A percentile compares a stretch with the other conserved stretches of the same genome.
These are phyloP conservation scores for Craseonycteris thonglongyai DNA, from an alignment of 2,113 vertebrate species.

Conservation along the genomic window DNA sequence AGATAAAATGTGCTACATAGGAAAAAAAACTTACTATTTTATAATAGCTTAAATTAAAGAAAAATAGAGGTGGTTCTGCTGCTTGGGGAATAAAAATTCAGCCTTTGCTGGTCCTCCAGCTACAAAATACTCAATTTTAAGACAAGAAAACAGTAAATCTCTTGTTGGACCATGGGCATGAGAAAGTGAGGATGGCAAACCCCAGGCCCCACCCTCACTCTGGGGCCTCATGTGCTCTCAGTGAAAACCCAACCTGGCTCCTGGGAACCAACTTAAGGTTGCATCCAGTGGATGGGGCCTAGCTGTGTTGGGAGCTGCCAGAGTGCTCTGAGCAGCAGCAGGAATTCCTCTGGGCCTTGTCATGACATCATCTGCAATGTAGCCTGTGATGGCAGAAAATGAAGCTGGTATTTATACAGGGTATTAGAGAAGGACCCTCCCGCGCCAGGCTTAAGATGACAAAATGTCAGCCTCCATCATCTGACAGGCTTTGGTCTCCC, in stretches of 20 bases:
- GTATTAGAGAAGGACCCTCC: constrained; percentile 58
- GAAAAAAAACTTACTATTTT: neutral
- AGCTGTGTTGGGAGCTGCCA: neutral
- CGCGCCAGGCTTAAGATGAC: constrained; percentile 62
- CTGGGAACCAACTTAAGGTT: constrained; percentile 50
- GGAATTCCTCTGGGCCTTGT: constrained; percentile 66
- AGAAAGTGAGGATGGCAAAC: neutral
- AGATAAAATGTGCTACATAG: neutral
- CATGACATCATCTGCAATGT: constrained; percentile 69
- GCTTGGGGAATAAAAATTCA: neutral
- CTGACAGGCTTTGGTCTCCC: constrained; percentile 68
- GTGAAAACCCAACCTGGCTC: neutral
- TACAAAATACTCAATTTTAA: neutral
- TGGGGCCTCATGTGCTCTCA: fast-evolving
- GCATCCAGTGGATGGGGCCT: neutral
- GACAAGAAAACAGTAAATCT: neutral
- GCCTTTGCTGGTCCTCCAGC: neutral
- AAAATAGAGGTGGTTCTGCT: neutral
- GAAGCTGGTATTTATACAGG: constrained; percentile 70
- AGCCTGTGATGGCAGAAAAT: constrained; percentile 68
- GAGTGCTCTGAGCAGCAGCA: constrained; percentile 9
- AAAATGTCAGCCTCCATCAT: constrained; percentile 76
- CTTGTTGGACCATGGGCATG: neutral
- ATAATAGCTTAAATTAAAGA: neutral
- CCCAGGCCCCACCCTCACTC: fast-evolving